phyloP scores from a whole-genome alignment of 2,797 vertebrate genomes.

The Danionella dracula region DNA sequence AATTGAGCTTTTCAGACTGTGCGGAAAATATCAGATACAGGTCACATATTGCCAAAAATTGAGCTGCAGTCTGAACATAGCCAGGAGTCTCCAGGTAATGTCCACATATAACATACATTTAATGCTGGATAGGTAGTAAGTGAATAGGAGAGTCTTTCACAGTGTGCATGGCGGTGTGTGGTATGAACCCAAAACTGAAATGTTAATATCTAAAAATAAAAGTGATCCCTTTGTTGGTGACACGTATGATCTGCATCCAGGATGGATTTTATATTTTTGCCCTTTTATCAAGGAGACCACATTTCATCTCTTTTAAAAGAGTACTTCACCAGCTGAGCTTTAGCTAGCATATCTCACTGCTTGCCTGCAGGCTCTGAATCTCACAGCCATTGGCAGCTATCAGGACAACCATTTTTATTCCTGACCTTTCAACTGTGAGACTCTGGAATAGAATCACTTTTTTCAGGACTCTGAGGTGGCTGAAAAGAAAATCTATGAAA shows the following conservation, averaged over 20 bases:
- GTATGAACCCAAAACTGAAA: background rate
- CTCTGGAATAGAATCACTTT: conserved; percentile 13
- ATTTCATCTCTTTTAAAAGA: conserved; percentile 23
- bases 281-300: conserved; percentile 13
- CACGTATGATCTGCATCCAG: too few species aligned
- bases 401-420: conserved; percentile 33
- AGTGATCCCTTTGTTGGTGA: too few species aligned
- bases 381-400: conserved; percentile 32
- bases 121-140: too few species aligned
- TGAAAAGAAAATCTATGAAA: background rate
- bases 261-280: conserved; percentile 1
- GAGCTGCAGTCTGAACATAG: too few species aligned
- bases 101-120: too few species aligned
- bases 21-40: too few species aligned
- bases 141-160: too few species aligned
- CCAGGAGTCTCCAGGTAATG: too few species aligned
- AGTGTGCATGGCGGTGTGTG: too few species aligned
- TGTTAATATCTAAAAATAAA: too few species aligned
- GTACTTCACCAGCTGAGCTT: conserved; percentile 25
- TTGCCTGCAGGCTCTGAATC: conserved; percentile 31
- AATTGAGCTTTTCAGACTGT: too few species aligned
- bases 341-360: conserved; percentile 17
- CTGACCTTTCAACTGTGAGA: conserved; percentile 40
- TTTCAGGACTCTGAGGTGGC: background rate
- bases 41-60: too few species aligned